These are phyloP conservation scores for Darevskia nairensis DNA, from an alignment of 2,797 vertebrate genomes.

Conservation along the genomic window DNA sequence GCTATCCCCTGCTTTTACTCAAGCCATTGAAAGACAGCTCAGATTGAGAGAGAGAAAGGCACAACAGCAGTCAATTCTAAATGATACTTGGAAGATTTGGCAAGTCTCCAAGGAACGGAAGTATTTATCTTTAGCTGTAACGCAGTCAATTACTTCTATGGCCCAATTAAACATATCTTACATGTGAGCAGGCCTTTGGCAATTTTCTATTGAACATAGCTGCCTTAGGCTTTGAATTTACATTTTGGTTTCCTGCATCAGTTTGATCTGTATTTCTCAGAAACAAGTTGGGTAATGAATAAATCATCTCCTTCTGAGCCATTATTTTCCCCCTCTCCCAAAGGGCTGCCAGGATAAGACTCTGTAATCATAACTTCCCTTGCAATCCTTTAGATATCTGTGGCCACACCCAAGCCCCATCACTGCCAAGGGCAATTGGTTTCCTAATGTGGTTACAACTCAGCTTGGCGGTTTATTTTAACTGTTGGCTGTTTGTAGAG, in stretches of 20 bases:
- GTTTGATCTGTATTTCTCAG: accelerated
- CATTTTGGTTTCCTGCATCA: background rate
- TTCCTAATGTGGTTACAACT: background rate
- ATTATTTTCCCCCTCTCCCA: background rate
- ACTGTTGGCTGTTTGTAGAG: background rate
- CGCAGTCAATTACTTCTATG: background rate
- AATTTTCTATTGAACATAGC: background rate
- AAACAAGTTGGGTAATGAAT: background rate
- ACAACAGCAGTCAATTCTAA: background rate
- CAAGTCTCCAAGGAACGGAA: background rate
- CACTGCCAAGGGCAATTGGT: background rate
- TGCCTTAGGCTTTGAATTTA: background rate
- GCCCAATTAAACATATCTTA: background rate
- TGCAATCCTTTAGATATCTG: background rate
- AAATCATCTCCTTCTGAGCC: background rate
- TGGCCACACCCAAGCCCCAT: background rate
- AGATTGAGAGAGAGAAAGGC: background rate
- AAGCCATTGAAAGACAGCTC: background rate
- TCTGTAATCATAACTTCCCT: background rate
- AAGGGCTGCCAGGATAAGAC: background rate
- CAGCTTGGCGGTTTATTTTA: background rate
- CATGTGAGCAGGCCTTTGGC: background rate
- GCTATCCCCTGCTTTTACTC: background rate
- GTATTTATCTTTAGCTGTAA: background rate
- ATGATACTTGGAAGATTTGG: background rate